phyloP scores from a whole-genome alignment of 2,888 invertebrate species.

The Tineola bisselliella region DNA sequence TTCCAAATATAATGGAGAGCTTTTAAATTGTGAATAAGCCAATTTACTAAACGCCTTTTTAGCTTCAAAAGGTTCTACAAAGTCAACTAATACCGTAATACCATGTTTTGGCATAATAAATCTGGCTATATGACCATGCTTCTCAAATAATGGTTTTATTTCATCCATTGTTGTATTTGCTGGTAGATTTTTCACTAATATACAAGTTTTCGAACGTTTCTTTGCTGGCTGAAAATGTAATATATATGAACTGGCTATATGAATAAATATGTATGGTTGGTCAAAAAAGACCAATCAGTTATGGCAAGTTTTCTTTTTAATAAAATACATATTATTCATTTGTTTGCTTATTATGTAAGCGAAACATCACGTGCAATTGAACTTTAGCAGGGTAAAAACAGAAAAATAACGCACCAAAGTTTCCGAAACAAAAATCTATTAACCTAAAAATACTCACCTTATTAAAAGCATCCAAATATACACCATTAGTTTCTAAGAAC shows the following conservation, averaged over 20 bases:
- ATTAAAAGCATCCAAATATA: slow-evolving; percentile 86
- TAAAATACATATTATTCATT: no score
- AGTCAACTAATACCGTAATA: slow-evolving; percentile 88
- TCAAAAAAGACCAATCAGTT: no score
- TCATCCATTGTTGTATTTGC: slow-evolving; percentile 79
- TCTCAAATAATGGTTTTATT: slow-evolving; percentile 78
- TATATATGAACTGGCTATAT: no score
- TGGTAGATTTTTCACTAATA: slow-evolving; percentile 95
- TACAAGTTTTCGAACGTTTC: slow-evolving; percentile 87
- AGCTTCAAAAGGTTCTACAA: slow-evolving; percentile 89
- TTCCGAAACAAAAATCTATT: no score
- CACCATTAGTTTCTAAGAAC: slow-evolving; percentile 89
- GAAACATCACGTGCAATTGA: no score
- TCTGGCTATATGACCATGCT: slow-evolving; percentile 83
- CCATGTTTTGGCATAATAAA: slow-evolving; percentile 92
- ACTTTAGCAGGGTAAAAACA: no score
- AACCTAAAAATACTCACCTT: no score
- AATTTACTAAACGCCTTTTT: slow-evolving; percentile 87
- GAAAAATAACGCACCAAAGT: no score
- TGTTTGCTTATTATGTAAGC: no score
- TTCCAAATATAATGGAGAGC: slow-evolving; percentile 91
- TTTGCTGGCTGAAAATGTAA: slow-evolving; percentile 65
- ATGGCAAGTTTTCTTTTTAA: no score
- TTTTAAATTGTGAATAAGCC: slow-evolving; percentile 92
- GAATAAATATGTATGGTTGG: no score